Evolutionary conservation across 1,140 invertebrate species (phyloP).

Genomic region (Diplogasteroides magnus): DNA sequence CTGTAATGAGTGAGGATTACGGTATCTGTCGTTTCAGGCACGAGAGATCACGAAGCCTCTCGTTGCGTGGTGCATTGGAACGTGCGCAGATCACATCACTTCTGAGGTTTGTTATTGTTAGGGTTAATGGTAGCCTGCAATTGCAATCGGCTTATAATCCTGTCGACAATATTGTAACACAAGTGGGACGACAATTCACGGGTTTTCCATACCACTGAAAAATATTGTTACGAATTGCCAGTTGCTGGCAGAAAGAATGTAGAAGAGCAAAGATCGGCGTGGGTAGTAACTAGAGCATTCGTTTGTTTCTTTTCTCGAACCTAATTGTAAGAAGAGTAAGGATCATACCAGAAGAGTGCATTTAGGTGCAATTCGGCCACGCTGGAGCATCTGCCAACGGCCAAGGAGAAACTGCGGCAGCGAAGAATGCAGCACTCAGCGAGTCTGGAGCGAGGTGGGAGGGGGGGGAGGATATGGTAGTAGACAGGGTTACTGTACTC

Average conservation of each 20-base stretch:
- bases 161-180: no score
- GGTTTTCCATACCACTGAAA: no score
- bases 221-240: no score
- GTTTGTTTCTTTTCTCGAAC: no score
- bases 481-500: no score
- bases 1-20: not conserved
- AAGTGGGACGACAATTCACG: no score
- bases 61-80: constrained; percentile 97
- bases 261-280: constrained; percentile 8
- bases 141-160: no score
- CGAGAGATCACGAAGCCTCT: constrained; percentile 79
- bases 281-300: no score
- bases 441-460: constrained; percentile 68
- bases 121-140: no score
- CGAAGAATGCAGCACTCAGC: constrained; percentile 81
- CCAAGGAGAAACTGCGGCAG: constrained; percentile 82
- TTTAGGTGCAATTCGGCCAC: constrained; percentile 92
- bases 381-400: constrained; percentile 95
- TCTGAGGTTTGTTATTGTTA: constrained; percentile 24
- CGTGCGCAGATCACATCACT: constrained; percentile 62
- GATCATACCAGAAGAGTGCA: not conserved
- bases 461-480: not conserved
- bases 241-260: no score
- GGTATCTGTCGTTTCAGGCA: not conserved
- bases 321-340: no score